Base-by-base conservation (phyloP, 1,140 invertebrate species). In the Heterodera carotae region DNA sequence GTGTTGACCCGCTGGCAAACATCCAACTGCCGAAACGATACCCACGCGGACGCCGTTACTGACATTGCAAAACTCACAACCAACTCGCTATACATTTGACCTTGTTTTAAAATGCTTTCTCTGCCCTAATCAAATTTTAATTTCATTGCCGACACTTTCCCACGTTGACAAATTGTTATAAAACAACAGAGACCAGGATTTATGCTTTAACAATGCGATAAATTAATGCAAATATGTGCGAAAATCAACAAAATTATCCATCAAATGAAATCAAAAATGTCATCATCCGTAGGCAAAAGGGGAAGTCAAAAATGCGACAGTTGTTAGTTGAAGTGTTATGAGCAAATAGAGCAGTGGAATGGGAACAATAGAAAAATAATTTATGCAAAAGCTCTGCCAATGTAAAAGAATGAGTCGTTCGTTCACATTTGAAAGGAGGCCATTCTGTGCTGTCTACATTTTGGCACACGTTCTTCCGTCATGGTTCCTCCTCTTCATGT, bases 31-130 rank as follows among this genome's bases (percentile, higher is more conserved):
- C 77, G 1, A 78, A 78, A 33, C 74, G 70, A 39, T 78, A 78
- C 76, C 77, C 77, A 33, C 62, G 76, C 2, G 77, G 77, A n/a
- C 75, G 69, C 53, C 77, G 76, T 6, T 78, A 78, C 56, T 66
- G 29, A 66, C 29, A 56, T 5, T 22, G 22, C 48, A 22, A 56
- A 56, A 56, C 48, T 56, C 15, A 56, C 48, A 22, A n/a, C n/a
- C n/a, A n/a, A n/a, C n/a, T 56, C 48, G 5, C 48, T 2, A 22
- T 12, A 43, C 39, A 43, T 43, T 43, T n/a, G n/a, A n/a, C n/a
- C n/a, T n/a, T n/a, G n/a, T n/a, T n/a, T n/a, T n/a, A n/a, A n/a
- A n/a, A n/a, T n/a, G n/a, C n/a, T n/a, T n/a, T n/a, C n/a, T n/a
- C n/a, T n/a, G n/a, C n/a, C n/a, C n/a, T n/a, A n/a, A n/a, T n/a